Evolutionary conservation across 2,797 vertebrate genomes (phyloP), one percentile per base, ranked within the genome.

Genomic region (Manis pentadactyla): DNA sequence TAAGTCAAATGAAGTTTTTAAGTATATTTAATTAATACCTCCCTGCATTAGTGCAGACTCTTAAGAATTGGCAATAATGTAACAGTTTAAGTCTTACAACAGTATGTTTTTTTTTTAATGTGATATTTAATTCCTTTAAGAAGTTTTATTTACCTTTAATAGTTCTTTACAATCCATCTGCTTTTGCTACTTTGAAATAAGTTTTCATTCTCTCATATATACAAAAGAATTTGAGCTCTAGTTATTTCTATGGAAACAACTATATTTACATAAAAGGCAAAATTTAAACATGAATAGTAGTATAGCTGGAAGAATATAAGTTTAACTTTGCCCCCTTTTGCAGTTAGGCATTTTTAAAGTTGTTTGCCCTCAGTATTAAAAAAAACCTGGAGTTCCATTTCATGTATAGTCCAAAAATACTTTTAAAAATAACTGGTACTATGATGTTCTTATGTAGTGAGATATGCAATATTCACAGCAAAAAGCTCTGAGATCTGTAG

Each of bases 111-210:
- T 88, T 88, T 92, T 64, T 81, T 63, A 83, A 88, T 94, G 57
- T 97, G 78, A 94, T 68, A 73, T 96, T 94, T 92, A 84, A 87
- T 81, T 97, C 59, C n/a, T 83, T 96, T 97, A 94, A 89, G 39
- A 92, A 90, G 13, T 94, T 86, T 94, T 91, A 93, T 93, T 68
- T 71, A 59, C 29, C 29, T 87, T 93, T 64, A 96, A 31, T 96
- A 90, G 46, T 92, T 95, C 57, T 97, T 95, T 96, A 66, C 18
- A 93, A 11, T 84, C n/a, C 55, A 59, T 88, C 81, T 93, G 34
- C 87, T 87, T 92, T 93, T 96, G 42, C 78, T 95, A 63, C 37
- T 78, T 96, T 79, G 86, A 89, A 95, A 57, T 90, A 87, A 46
- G 57, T 96, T 97, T 96, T 85, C 31, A 25, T 95, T 55, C 34